These are phyloP conservation scores for Deilephila elpenor DNA, from an alignment of 2,888 invertebrate species.

Conservation along the genomic window DNA sequence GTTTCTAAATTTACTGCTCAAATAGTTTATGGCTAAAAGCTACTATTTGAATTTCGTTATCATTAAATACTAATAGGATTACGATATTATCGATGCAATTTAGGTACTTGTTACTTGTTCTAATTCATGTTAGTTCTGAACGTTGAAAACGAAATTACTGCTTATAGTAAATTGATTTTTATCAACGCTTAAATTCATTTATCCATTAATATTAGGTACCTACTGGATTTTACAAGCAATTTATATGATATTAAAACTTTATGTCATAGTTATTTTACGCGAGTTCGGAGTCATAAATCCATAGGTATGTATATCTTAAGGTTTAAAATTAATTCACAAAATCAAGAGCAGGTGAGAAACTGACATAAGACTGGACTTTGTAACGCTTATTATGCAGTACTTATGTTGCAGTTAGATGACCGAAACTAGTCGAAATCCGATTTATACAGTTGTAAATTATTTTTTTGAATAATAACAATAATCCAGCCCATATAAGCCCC, in stretches of 20 bases:
- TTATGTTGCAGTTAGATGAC: neutral
- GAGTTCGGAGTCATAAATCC: neutral
- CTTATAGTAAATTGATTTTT: neutral
- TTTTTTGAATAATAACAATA: too few relatives aligned
- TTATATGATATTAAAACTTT: neutral
- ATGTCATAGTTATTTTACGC: neutral
- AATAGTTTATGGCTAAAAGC: slow-evolving; percentile 2
- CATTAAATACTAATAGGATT: slow-evolving; percentile 6
- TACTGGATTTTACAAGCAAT: neutral
- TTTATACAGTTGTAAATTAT: too few relatives aligned
- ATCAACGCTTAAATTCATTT: slow-evolving; percentile 1
- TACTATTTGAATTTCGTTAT: slow-evolving; percentile 6
- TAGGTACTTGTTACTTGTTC: neutral
- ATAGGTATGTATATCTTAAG: neutral
- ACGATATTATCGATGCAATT: slow-evolving; percentile 1
- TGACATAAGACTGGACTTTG: neutral
- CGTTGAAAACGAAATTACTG: neutral
- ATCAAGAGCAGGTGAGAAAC: neutral
- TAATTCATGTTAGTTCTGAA: neutral
- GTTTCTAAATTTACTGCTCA: neutral
- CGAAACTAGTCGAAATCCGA: neutral
- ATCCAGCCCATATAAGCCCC: too few relatives aligned
- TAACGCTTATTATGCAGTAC: neutral
- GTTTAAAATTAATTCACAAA: slow-evolving; percentile 1
- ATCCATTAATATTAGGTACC: neutral